Evolutionary conservation across 2,888 invertebrate genomes (phyloP), one percentile per base, ranked within the genome.

Genomic region (Drosophila vallismaia): DNA sequence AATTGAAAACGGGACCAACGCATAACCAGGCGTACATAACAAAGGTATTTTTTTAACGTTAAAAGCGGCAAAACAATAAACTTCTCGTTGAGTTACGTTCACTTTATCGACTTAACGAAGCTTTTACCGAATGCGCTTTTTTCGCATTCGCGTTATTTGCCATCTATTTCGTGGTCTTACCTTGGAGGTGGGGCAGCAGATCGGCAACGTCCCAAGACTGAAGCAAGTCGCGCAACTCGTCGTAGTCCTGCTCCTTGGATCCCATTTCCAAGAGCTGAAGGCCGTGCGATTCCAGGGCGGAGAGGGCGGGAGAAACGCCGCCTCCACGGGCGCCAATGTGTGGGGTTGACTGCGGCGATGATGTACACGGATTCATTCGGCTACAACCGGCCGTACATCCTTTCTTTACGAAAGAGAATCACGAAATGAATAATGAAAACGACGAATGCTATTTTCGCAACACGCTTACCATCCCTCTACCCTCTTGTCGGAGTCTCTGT

Each of bases 351-450:
- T 9, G 44, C 24, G 10, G 5, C 19, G 63, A 48, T 62, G 60
- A 52, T 44, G 60, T 67, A 55, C 60, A 62, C 63, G 60, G 63
- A 53, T 52, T 51, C 54, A 74, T 75, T 54, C 60, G 48, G 33
- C 79, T 71, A 76, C 64, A 74, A 76, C 67, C 86, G 76, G 64
- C 60, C 75, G 88, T 88, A 85, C 86, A 86, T 88, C 87, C 87
- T 88, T 82, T 81, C 88, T 69, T 81, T 76, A 79, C 88, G 86
- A 86, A 77, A 71, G 75, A 84, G 72, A 75, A 69, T 58, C 28
- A 28, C 28, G 28, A 28, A 86, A 84, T 89, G 85, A 86, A 86
- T 83, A n/a, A n/a, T 12, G 36, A 28, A 19, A 19, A 19, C 19
- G 19, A 28, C 28, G 28, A 28, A 28, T 28, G 36, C 36, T 36